Evolutionary conservation across 1,140 invertebrate species (phyloP), one percentile per base, ranked within the genome.

Genomic region (Panulirus ornatus): DNA sequence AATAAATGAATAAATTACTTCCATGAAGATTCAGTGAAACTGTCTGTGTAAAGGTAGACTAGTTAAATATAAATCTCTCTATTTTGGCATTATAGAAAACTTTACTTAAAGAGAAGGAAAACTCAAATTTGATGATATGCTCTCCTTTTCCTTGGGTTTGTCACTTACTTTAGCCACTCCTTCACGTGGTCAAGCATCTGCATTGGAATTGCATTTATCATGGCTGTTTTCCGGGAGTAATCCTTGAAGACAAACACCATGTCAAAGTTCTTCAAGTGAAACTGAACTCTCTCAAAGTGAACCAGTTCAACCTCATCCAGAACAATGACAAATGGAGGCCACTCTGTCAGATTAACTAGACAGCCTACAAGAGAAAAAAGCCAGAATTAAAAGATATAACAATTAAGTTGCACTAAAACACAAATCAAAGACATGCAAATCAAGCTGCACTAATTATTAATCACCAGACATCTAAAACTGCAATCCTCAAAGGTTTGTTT

Each of bases 171-270:
- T 0, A 99, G 94, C 99, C 99, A 99, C 94, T 99, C 98, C 94
- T 99, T 99, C 5, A 99, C 98, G 94, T 99, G 98, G 95, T 99
- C 99, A 92, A 99, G 95, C 96, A 99, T 97, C 93, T 97, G 98
- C 98, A 99, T 99, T 0, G 99, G 99, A 93, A 99, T 98, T 16
- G 99, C 98, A 94, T 99, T 99, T 0, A 99, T 97, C 97, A 99
- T 99, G 0, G 98, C 96, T 1, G 97, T 96, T 94, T 99, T 99
- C 93, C 96, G 96, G 73, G 96, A 95, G 94, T 99, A 99, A 94
- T 99, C 98, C 94, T 99, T 99, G 93, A 99, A 99, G 47, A 99
- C 97, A 94, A 99, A 99, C 38, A 99, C 97, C 98, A 99, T 99
- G 94, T 99, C 99, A 94, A 99, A 99, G 94, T 99, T 99, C 94